A percentile compares a stretch with the other conserved stretches of the same genome.
Evolutionary conservation across 2,888 invertebrate genomes (phyloP).

Genomic region (Lithophane ornitopus): DNA sequence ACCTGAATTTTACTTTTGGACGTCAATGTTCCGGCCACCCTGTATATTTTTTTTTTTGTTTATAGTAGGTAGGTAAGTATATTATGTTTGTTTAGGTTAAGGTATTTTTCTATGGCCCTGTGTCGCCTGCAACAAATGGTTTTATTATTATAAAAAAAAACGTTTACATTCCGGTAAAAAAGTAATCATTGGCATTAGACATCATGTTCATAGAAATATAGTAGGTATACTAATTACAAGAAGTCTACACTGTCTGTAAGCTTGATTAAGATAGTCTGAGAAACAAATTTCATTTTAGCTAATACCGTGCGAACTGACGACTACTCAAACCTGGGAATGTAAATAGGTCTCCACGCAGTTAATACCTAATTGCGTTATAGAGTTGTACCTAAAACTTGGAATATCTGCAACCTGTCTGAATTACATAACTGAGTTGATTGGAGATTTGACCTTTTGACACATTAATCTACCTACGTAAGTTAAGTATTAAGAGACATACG

Average conservation of each 20-base stretch:
- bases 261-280: neutral
- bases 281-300: neutral
- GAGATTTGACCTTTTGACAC: neutral
- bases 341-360: neutral
- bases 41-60: too few relatives aligned
- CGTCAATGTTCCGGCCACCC: too few relatives aligned
- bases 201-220: neutral
- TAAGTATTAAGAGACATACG: neutral
- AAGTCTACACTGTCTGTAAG: neutral
- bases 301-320: neutral
- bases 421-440: neutral
- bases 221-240: neutral
- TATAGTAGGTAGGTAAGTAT: too few relatives aligned
- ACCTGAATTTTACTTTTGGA: too few relatives aligned
- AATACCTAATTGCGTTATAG: neutral
- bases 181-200: neutral
- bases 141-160: neutral
- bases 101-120: too few relatives aligned
- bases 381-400: neutral
- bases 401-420: neutral
- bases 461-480: neutral
- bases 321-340: neutral
- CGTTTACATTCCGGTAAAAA: neutral
- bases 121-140: too few relatives aligned
- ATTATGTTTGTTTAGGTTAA: too few relatives aligned